Evolutionary conservation across 2,113 vertebrate genomes (phyloP), one percentile per base, ranked within the genome.

Genomic region (Xenopus borealis): DNA sequence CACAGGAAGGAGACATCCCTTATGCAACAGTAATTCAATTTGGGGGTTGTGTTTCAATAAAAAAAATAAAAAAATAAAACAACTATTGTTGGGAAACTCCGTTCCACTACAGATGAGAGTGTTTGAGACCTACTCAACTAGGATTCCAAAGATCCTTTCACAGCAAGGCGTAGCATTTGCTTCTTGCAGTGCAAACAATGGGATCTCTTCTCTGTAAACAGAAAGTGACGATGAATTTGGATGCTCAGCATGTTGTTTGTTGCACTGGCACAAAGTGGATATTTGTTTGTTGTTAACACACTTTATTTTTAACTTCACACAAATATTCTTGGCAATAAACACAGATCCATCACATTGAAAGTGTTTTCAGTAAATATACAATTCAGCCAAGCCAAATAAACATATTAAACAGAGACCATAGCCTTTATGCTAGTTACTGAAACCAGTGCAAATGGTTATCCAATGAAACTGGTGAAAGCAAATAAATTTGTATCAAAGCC

Each of bases 331-430:
- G 58, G 58, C 58, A 10, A 23, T 61, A 61, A 8, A 20, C 20
- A 61, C 18, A 61, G 19, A 23, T 61, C 58, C 7, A 0, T 61
- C 10, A 12, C 19, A 20, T 9, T 61, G 58, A 20, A 23, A 23
- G 58, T 61, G 10, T 14, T 61, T 10, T 23, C 13, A 55, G 17
- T 23, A 61, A 61, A 61, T n/a, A 61, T 7, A 14, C 23, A 13
- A n/a, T 46, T 18, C 14, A 62, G 70, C 70, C 44, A 72, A 53
- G 12, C 59, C 58, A 63, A 63, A 72, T 62, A 63, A 62, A 52
- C n/a, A 63, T 16, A 53, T 52, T 46, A 72, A 33, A 12, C 33
- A 45, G 45, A 50, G 27, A 59, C n/a, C 16, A n/a, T 72, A 52
- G 59, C 10, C 9, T 61, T 61, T 3, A 61, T 23, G 7, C 10